These are phyloP conservation scores for Boloria selene DNA, from an alignment of 2,888 invertebrate species.

Conservation along the genomic window DNA sequence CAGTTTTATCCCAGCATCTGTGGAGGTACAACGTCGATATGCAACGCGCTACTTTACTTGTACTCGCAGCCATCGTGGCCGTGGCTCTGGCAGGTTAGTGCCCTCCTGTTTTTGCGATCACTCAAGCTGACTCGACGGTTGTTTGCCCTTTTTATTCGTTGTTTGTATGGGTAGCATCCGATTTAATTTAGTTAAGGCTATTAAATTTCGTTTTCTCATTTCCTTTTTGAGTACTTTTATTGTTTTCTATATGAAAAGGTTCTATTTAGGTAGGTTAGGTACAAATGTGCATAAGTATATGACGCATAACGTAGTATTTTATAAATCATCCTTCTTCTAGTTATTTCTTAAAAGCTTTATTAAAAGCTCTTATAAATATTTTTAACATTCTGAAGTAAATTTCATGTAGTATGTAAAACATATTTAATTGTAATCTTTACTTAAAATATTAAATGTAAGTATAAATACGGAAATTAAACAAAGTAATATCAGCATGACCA, in stretches of 20 bases:
- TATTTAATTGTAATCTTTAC: no score
- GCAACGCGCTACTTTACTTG: conserved; percentile 62
- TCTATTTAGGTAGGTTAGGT: no score
- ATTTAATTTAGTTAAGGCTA: conserved; percentile 45
- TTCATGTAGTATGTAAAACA: no score
- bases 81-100: conserved; percentile 78
- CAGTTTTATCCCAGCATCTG: conserved; percentile 64
- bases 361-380: no score
- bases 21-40: conserved; percentile 59
- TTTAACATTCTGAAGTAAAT: no score
- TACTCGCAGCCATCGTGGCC: conserved; percentile 64
- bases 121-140: conserved; percentile 45
- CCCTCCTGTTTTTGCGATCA: conserved; percentile 64
- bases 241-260: background rate
- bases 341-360: no score
- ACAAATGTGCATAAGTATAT: no score
- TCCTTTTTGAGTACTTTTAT: conserved; percentile 24
- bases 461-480: no score
- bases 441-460: no score
- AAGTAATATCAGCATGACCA: no score
- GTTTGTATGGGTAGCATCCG: conserved; percentile 52
- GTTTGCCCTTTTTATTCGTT: conserved; percentile 52
- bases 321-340: no score
- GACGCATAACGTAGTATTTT: no score
- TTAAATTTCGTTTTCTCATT: conserved; percentile 32